These are phyloP conservation scores for Heliconius hewitsoni DNA, from an alignment of 1,140 invertebrate species.

Conservation along the genomic window DNA sequence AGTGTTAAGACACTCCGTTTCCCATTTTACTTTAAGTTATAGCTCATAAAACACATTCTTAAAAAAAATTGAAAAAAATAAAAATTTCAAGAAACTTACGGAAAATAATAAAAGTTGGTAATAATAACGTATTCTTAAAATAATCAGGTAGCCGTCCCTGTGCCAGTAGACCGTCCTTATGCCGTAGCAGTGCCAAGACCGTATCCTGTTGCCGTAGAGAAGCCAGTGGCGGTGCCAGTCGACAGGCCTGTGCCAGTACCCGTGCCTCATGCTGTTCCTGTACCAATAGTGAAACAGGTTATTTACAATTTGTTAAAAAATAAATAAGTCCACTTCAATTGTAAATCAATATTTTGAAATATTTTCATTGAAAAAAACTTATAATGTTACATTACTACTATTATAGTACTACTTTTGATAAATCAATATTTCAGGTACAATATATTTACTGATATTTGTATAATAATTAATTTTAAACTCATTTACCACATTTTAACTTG, in stretches of 20 bases:
- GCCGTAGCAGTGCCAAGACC: conserved; percentile 70
- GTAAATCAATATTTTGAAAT: too few relatives aligned
- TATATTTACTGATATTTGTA: neutral
- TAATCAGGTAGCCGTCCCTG: conserved; percentile 70
- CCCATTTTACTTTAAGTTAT: too few relatives aligned
- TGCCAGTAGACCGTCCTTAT: conserved; percentile 75
- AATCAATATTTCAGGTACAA: neutral
- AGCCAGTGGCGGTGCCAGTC: conserved; percentile 70
- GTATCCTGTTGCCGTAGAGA: conserved; percentile 73
- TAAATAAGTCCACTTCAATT: neutral
- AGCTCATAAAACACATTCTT: too few relatives aligned
- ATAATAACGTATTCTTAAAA: neutral
- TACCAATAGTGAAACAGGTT: conserved; percentile 73
- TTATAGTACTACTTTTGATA: too few relatives aligned
- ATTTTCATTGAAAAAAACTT: too few relatives aligned
- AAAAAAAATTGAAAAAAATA: too few relatives aligned
- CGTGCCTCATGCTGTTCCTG: conserved; percentile 73
- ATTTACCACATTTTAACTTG: conserved; percentile 18
- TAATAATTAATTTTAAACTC: neutral
- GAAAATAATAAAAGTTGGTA: neutral
- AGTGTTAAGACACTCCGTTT: too few relatives aligned
- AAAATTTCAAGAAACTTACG: too few relatives aligned
- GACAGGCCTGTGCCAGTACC: conserved; percentile 73
- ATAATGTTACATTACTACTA: too few relatives aligned
- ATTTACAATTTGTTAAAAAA: conserved; percentile 12